These are phyloP conservation scores for Nomada lathburiana DNA, from an alignment of 2,888 invertebrate genomes.

Conservation along the genomic window DNA sequence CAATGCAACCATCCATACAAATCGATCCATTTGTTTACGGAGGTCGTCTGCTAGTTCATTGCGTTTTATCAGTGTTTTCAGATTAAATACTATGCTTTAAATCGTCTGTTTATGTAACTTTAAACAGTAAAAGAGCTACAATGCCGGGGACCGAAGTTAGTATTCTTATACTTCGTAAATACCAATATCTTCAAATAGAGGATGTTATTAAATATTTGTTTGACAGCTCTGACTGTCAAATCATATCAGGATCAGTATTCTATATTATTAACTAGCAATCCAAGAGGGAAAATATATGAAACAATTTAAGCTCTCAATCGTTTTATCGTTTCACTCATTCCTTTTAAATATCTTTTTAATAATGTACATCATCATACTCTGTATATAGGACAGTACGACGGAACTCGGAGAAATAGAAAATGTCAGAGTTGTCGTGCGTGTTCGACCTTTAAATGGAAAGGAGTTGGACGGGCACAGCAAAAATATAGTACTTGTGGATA, in stretches of 20 bases:
- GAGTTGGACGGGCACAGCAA: slow-evolving; percentile 91
- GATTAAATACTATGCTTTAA: slow-evolving; percentile 65
- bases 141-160: slow-evolving; percentile 77
- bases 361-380: slow-evolving; percentile 1
- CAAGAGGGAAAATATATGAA: background rate
- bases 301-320: background rate
- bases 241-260: background rate
- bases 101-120: slow-evolving; percentile 63
- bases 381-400: slow-evolving; percentile 85
- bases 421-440: slow-evolving; percentile 97
- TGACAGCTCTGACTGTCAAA: slow-evolving; percentile 59
- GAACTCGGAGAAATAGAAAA: slow-evolving; percentile 92
- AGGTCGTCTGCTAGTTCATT: slow-evolving; percentile 73
- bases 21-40: slow-evolving; percentile 78
- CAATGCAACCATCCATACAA: slow-evolving; percentile 40
- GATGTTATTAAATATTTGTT: slow-evolving; percentile 23
- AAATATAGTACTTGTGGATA: slow-evolving; percentile 91
- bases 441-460: slow-evolving; percentile 95
- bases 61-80: slow-evolving; percentile 52
- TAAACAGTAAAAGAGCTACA: slow-evolving; percentile 45
- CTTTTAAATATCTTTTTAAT: background rate
- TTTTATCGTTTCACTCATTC: background rate
- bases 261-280: background rate
- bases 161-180: slow-evolving; percentile 36
- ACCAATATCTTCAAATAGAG: background rate